These are phyloP conservation scores for Tauraco hartlaubi DNA, from an alignment of 2,797 vertebrate species.

Conservation along the genomic window DNA sequence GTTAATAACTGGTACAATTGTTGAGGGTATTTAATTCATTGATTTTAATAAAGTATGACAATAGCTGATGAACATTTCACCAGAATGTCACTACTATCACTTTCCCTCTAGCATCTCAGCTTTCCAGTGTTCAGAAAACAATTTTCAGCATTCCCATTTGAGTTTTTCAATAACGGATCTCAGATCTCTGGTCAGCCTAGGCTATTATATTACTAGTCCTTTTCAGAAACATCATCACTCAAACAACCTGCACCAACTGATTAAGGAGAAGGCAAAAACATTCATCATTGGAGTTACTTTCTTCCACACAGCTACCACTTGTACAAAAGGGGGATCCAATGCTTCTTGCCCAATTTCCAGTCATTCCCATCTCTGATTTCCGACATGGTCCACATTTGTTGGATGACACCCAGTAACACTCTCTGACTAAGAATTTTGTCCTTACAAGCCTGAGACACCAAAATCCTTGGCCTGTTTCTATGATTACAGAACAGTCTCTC, in stretches of 20 bases:
- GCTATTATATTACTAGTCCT: not conserved
- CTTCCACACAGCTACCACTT: not conserved
- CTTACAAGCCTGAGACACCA: not conserved
- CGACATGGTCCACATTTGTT: not conserved
- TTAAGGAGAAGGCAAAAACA: not conserved
- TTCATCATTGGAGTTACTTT: not conserved
- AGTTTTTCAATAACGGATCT: not conserved
- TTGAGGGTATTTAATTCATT: not conserved
- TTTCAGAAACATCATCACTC: slow-evolving; percentile 33
- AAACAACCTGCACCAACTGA: not conserved
- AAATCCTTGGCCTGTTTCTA: not conserved
- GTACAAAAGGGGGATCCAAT: not conserved
- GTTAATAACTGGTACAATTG: not conserved
- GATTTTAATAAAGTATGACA: slow-evolving; percentile 4
- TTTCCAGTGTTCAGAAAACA: not conserved
- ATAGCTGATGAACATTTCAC: slow-evolving; percentile 16
- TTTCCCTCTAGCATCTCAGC: slow-evolving; percentile 13
- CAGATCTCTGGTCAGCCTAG: not conserved
- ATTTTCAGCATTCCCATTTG: not conserved
- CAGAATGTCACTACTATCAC: slow-evolving; percentile 7
- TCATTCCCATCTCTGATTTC: not conserved
- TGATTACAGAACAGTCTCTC: not conserved
- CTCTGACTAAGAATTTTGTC: not conserved
- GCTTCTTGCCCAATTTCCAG: not conserved
- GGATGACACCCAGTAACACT: not conserved